These are phyloP conservation scores for Tychaedon coryphoeus DNA, from an alignment of 2,113 vertebrate species.

Conservation along the genomic window DNA sequence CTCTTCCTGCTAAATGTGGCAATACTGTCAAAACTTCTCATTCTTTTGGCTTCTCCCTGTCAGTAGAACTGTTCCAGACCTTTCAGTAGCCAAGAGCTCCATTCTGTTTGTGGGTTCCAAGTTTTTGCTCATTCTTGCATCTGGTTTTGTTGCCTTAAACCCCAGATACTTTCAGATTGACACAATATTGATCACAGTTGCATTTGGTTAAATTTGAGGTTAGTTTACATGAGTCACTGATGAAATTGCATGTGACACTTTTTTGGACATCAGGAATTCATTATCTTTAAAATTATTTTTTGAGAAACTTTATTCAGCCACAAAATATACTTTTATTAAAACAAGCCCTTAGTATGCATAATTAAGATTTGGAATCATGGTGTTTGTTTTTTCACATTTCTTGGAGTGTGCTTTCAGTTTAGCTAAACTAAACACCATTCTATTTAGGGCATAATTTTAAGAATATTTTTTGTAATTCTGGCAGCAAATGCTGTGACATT, in stretches of 20 bases:
- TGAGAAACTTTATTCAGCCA: neutral
- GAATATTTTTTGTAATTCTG: conserved; percentile 43
- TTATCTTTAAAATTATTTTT: conserved; percentile 47
- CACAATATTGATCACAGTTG: conserved; percentile 51
- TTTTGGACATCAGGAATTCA: conserved; percentile 26
- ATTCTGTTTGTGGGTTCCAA: neutral
- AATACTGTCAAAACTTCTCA: neutral
- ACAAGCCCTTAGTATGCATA: neutral
- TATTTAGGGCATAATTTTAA: conserved; percentile 12
- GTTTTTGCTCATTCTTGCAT: conserved; percentile 35
- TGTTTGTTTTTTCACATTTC: conserved; percentile 46
- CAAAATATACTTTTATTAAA: conserved; percentile 44
- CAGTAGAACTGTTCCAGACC: neutral
- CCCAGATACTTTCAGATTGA: conserved; percentile 53
- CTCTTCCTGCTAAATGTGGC: neutral
- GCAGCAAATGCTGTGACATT: conserved; percentile 11
- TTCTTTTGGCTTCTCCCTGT: neutral
- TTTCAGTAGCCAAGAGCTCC: neutral
- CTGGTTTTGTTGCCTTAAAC: conserved; percentile 45
- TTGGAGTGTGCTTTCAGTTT: conserved; percentile 55
- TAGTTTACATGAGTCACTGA: conserved; percentile 44
- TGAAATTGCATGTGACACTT: conserved; percentile 16
- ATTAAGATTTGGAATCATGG: conserved; percentile 15
- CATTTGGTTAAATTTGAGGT: conserved; percentile 23
- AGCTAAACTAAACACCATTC: conserved; percentile 44